Conservation (phyloP, 2,113 vertebrate species). For the Hymenochirus boettgeri region DNA sequence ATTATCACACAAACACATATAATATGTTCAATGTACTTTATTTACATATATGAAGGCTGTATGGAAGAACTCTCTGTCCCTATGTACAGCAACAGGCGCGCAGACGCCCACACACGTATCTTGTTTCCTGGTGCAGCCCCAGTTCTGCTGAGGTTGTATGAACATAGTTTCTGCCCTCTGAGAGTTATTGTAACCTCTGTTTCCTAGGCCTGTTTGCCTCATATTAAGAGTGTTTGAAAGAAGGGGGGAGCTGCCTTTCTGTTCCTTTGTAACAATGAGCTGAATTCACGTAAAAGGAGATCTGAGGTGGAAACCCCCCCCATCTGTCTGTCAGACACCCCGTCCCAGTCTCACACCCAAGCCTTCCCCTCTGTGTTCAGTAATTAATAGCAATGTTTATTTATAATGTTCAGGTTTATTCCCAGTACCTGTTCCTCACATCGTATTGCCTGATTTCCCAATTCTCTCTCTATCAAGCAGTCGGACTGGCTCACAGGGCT, state of each 20-base stretch:
- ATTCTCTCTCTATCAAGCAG: too few species aligned
- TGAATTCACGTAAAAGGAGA: slow-evolving; percentile 20
- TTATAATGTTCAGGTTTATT: too few species aligned
- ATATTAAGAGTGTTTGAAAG: background rate
- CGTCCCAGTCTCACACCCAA: background rate
- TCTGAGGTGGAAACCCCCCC: background rate
- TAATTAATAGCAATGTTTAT: too few species aligned
- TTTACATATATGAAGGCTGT: too few species aligned
- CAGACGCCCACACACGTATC: slow-evolving; percentile 10
- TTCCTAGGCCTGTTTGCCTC: slow-evolving; percentile 16
- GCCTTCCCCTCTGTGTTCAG: too few species aligned
- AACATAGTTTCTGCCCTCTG: slow-evolving; percentile 19
- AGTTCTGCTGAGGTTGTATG: slow-evolving; percentile 5
- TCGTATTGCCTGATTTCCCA: too few species aligned
- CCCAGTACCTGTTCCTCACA: too few species aligned
- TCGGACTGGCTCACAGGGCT: too few species aligned
- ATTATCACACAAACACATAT: too few species aligned
- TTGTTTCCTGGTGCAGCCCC: slow-evolving; percentile 6
- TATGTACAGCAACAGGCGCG: too few species aligned
- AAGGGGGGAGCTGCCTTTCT: background rate
- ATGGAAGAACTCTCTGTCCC: too few species aligned
- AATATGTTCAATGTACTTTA: too few species aligned
- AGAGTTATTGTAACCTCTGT: slow-evolving; percentile 12
- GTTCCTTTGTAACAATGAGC: slow-evolving; percentile 24
- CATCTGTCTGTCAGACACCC: background rate